phyloP scores from a whole-genome alignment of 2,888 invertebrate genomes.

The Dynastes hyllus region DNA sequence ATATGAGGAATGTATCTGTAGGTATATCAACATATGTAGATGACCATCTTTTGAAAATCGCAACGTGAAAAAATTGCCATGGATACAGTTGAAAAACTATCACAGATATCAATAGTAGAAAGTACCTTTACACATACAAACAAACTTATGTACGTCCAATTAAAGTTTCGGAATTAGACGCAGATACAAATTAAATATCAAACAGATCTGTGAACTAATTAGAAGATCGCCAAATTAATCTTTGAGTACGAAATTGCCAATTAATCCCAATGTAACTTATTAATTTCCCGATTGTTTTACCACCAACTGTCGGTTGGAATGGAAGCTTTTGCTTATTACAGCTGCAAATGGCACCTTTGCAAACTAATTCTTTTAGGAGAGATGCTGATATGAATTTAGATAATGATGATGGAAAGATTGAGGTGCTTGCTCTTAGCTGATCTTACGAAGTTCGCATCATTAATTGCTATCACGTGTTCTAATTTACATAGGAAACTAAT shows the following conservation, averaged over 20 bases:
- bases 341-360: neutral
- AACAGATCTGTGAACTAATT: neutral
- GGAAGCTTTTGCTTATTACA: neutral
- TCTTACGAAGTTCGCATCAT: neutral
- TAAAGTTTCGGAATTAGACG: neutral
- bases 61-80: neutral
- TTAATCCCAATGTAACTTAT: neutral
- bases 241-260: slow-evolving; percentile 6
- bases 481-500: slow-evolving; percentile 10
- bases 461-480: neutral
- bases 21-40: neutral
- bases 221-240: neutral
- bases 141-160: neutral
- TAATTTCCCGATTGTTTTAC: slow-evolving; percentile 7
- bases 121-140: neutral
- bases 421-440: neutral
- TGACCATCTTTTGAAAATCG: neutral
- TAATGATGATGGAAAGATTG: neutral
- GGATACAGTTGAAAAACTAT: neutral
- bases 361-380: neutral
- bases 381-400: slow-evolving; percentile 1
- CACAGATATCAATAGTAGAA: slow-evolving; percentile 11
- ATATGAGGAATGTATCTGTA: neutral
- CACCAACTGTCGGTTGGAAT: neutral
- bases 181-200: neutral